phyloP scores from a whole-genome alignment of 2,888 invertebrate genomes.

The Gnatocerus cornutus region DNA sequence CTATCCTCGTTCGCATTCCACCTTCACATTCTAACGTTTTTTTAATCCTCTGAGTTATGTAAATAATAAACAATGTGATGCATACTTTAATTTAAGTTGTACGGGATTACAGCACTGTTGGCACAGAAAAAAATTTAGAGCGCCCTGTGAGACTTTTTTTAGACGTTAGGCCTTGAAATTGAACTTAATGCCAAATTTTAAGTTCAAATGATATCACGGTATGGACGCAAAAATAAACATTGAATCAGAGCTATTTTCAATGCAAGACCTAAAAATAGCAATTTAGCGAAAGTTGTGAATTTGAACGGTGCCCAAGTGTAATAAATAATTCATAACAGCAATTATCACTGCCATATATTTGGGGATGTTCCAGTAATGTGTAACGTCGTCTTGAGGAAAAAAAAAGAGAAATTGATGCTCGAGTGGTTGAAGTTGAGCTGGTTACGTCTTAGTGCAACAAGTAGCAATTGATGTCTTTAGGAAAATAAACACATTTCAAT shows the following conservation, averaged over 20 bases:
- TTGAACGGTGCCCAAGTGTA: slow-evolving; percentile 14
- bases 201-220: neutral
- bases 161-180: slow-evolving; percentile 1
- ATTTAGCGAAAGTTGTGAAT: slow-evolving; percentile 17
- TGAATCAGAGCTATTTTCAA: slow-evolving; percentile 26
- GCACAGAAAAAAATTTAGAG: slow-evolving; percentile 36
- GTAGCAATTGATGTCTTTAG: slow-evolving; percentile 12
- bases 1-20: slow-evolving; percentile 19
- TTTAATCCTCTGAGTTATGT: no score
- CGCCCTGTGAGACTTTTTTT: no score
- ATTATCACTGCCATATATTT: slow-evolving; percentile 5
- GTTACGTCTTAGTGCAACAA: slow-evolving; percentile 12
- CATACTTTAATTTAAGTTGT: slow-evolving; percentile 29
- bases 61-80: slow-evolving; percentile 1
- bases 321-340: neutral
- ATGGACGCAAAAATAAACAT: slow-evolving; percentile 13
- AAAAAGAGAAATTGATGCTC: slow-evolving; percentile 7
- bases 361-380: neutral
- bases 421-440: slow-evolving; percentile 13
- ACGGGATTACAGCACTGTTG: slow-evolving; percentile 25
- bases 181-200: neutral
- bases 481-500: slow-evolving; percentile 13
- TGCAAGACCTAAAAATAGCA: slow-evolving; percentile 12
- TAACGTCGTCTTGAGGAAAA: no score
- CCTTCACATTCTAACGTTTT: no score